Evolutionary conservation across 1,140 invertebrate genomes (phyloP).

Genomic region (Hestina assimilis): DNA sequence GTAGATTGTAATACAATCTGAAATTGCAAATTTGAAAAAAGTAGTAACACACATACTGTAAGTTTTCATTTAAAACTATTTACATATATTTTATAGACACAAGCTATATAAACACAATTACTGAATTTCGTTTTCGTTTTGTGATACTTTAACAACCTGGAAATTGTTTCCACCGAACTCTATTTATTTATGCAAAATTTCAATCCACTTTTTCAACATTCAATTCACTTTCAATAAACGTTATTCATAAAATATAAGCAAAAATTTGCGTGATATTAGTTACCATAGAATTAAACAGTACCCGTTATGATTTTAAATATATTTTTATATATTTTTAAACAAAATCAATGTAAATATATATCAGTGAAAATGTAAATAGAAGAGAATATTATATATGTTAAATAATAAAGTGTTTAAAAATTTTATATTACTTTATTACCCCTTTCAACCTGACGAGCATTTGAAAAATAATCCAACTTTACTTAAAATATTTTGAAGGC

Average conservation of each 20-base stretch:
- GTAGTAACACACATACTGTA: no score
- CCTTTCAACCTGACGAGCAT: no score
- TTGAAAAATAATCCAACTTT: no score
- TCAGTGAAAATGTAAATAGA: constrained; percentile 63
- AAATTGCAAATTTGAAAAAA: no score
- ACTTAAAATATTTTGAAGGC: no score
- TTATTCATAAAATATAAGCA: background rate
- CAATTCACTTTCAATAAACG: background rate
- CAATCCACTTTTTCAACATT: background rate
- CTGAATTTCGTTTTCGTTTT: constrained; percentile 53
- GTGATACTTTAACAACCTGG: constrained; percentile 39
- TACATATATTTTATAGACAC: background rate
- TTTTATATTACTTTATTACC: constrained; percentile 1
- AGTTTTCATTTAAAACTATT: background rate
- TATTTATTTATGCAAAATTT: constrained; percentile 47
- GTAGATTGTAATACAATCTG: no score
- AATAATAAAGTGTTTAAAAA: constrained; percentile 35
- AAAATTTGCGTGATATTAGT: constrained; percentile 59
- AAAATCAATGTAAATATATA: constrained; percentile 55
- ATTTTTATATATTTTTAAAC: constrained; percentile 50
- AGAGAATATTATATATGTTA: constrained; percentile 47
- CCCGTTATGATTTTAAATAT: constrained; percentile 32
- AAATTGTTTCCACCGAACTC: constrained; percentile 45
- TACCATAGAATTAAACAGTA: constrained; percentile 60
- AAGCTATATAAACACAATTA: background rate